Base-by-base conservation (phyloP, 2,888 invertebrate species). In the Scaptomyza flava region DNA sequence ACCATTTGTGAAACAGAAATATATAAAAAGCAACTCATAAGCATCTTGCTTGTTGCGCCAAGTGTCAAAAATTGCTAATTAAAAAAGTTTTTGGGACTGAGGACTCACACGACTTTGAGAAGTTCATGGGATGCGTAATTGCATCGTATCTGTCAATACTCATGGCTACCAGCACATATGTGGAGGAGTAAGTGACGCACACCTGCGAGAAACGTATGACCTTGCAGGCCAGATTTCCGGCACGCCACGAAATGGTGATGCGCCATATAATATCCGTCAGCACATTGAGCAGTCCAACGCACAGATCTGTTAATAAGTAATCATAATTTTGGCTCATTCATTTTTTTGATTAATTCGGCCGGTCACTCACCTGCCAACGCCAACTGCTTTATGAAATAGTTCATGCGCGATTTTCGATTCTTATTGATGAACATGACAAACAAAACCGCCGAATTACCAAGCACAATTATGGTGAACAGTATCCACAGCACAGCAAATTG, bases 111-210 rank as follows among this genome's bases (percentile, higher is more conserved):
- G 97, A 97, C 89, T 97, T 96, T 56, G 97, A 96, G 92, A 98
- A 98, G 93, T 98, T 98, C 97, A 98, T 97, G 0, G 98, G 98
- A 92, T 97, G 96, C 12, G 97, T 97, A 89, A 98, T 98, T 74
- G 98, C 98, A 89, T 98, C 98, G 90, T 97, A 98, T 84, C 98
- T 94, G 93, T 98, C 98, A 87, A 98, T 97, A 87, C 97, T 97
- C 67, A 98, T 93, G 3, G 98, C 98, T 27, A 98, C 98, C 62
- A 98, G 93, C 33, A 98, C 97, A 90, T 98, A 98, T 0, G 98
- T 98, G 3, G 98, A 98, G 1, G 97, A 97, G 91, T 97, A 98
- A 78, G 97, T 97, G 53, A 98, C 97, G 76, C 97, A 95, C 2
- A 95, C 96, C 95, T 96, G 96, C 50, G 96, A 93, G 91, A 97